Evolutionary conservation across 2,888 invertebrate species (phyloP).

Genomic region (Conus canariensis): DNA sequence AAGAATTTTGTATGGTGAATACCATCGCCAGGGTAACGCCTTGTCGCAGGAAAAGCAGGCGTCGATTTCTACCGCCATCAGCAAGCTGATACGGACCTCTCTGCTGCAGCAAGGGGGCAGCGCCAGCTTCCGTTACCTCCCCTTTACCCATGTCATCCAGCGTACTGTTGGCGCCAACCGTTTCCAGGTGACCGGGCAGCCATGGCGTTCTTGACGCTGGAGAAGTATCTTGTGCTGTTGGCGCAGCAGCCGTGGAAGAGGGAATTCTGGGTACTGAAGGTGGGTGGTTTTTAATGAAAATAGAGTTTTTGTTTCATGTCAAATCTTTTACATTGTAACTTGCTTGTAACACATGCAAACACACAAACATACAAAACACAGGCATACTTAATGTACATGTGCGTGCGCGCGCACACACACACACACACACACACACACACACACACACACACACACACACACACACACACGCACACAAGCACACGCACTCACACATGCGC

Average conservation of each 20-base stretch:
- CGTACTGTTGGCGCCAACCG: constrained; percentile 12
- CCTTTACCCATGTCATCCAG: constrained; percentile 19
- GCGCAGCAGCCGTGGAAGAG: constrained; percentile 50
- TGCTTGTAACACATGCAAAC: too few relatives aligned
- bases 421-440: constrained; percentile 1
- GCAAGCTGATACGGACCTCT: constrained; percentile 16
- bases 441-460: neutral
- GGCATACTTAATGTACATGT: too few relatives aligned
- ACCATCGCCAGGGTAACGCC: neutral
- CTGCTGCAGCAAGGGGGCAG: constrained; percentile 36
- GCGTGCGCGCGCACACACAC: neutral
- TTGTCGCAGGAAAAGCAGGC: constrained; percentile 25
- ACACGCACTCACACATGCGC: neutral
- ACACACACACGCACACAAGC: neutral
- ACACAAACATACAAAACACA: too few relatives aligned
- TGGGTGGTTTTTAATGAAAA: neutral
- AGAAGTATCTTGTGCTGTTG: constrained; percentile 46
- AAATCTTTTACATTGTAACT: too few relatives aligned
- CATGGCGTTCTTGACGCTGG: constrained; percentile 45
- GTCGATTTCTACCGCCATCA: constrained; percentile 24
- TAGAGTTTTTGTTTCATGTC: too few relatives aligned
- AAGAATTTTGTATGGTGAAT: constrained; percentile 31
- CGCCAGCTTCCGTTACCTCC: constrained; percentile 27
- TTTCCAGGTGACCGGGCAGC: constrained; percentile 41
- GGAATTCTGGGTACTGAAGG: constrained; percentile 49